Evolutionary conservation across 2,113 vertebrate species (phyloP), one percentile per base, ranked within the genome.

Genomic region (Rhabdornis inornatus): DNA sequence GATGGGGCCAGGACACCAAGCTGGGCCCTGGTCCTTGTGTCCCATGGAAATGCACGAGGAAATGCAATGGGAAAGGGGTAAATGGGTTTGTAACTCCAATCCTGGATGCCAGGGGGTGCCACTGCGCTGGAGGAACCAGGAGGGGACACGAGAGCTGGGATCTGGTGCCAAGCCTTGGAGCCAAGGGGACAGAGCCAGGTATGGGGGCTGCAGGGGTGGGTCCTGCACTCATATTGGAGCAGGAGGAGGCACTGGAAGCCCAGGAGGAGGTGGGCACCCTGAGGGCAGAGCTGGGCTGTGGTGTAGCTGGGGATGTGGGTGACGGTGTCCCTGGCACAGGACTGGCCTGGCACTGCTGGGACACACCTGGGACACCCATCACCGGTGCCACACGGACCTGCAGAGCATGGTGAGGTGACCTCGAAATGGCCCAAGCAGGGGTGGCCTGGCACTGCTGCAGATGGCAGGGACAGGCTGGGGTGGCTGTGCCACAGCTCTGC

Each of bases 141-240:
- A 93, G 57, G 96, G 97, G 53, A 94, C 59, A 1, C 79, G 5
- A 45, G 95, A 52, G 53, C 63, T 89, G 87, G 94, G 96, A 63
- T 35, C 94, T 5, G n/a, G 17, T 55, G 39, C 88, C 25, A 94
- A n/a, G 72, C 93, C 88, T 23, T 19, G 69, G 81, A 91, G 78
- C 45, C 80, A 87, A 77, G 86, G 66, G 13, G 60, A 97, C 53
- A 95, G 91, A 47, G 71, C 94, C 80, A 97, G 97, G 98, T 98
- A 84, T 0, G 11, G 27, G 35, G 22, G 11, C 28, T 50, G 6
- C 33, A 3, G 89, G 52, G 57, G 3, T 0, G 4, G 6, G 11
- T 16, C 50, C 20, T 50, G 74, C 25, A 0, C 18, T 3, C 28
- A 4, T 60, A 31, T 15, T 39, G 66, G 24, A 28, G 52, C n/a